phyloP scores from a whole-genome alignment of 1,140 invertebrate genomes.

The Drosophila asahinai region DNA sequence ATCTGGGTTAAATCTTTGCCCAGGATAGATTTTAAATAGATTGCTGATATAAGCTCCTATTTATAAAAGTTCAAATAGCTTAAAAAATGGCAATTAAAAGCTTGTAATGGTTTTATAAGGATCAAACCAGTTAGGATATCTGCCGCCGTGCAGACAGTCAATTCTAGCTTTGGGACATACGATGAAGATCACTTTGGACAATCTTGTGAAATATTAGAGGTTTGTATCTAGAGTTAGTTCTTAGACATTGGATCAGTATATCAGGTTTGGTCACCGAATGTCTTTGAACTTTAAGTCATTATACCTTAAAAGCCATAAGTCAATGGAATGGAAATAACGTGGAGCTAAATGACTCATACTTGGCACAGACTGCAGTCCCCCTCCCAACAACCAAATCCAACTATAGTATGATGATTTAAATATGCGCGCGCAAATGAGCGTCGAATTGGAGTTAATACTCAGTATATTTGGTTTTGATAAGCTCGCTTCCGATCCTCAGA shows the following conservation, averaged over 20 bases:
- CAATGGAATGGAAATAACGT: background rate
- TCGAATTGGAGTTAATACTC: accelerated
- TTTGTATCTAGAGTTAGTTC: background rate
- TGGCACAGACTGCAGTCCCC: conserved; percentile 1
- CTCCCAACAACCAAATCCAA: background rate
- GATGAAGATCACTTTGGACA: no score
- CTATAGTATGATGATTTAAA: background rate
- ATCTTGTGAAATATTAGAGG: background rate
- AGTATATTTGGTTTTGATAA: background rate
- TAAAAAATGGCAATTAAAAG: background rate
- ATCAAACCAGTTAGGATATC: background rate
- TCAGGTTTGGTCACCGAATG: background rate
- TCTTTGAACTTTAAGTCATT: no score
- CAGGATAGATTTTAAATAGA: no score
- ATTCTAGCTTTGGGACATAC: no score
- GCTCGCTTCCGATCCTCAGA: no score
- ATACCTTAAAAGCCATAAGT: background rate
- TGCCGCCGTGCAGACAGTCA: background rate
- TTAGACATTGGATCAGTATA: no score
- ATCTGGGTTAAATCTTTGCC: background rate
- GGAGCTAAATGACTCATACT: conserved; percentile 1
- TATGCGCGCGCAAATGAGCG: background rate
- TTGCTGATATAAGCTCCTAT: background rate
- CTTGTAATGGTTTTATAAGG: background rate
- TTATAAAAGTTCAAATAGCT: background rate